Evolutionary conservation across 2,888 invertebrate species (phyloP), one percentile per base, ranked within the genome.

Genomic region (Scaptomyza polygonia): DNA sequence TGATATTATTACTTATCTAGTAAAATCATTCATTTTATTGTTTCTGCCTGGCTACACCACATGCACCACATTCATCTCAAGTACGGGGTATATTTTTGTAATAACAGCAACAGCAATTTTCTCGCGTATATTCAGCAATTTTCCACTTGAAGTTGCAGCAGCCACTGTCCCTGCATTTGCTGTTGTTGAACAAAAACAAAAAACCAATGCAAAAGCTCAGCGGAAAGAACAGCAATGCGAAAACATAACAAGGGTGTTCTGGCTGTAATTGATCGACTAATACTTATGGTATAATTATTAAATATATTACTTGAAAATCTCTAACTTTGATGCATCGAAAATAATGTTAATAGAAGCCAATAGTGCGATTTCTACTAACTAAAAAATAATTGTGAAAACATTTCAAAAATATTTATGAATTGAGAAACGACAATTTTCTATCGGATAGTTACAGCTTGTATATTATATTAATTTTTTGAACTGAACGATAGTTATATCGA

Each of bases 81-180:
- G 29, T 66, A 32, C 52, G 32, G 72, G 67, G 67, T 62, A 66
- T 51, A 18, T 44, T 16, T 47, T 11, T 27, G 18, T 9, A 34
- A 45, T 47, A 52, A 57, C 52, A 61, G 52, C 53, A 62, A 29
- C 51, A 58, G 32, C 57, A 63, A 52, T 49, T 65, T 67, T 62
- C 57, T 56, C 73, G 67, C 76, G 73, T 72, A 67, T 68, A 74
- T 74, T 79, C 77, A 77, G 77, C 78, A 83, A 88, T 88, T 88
- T 89, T 87, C 79, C 80, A 82, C 85, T 87, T 76, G 78, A 74
- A 76, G 64, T 76, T 72, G 75, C 73, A 70, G 59, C 66, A 55
- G 58, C 39, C 32, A 47, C 47, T 32, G 39, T 39, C 39, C 16
- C 39, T 16, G 39, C 9, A 39, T 9, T 36, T 39, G 39, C 39